A percentile compares a stretch with the other conserved stretches of the same genome.
Conservation (phyloP, 2,888 invertebrate species). For the Limnephilus marmoratus region DNA sequence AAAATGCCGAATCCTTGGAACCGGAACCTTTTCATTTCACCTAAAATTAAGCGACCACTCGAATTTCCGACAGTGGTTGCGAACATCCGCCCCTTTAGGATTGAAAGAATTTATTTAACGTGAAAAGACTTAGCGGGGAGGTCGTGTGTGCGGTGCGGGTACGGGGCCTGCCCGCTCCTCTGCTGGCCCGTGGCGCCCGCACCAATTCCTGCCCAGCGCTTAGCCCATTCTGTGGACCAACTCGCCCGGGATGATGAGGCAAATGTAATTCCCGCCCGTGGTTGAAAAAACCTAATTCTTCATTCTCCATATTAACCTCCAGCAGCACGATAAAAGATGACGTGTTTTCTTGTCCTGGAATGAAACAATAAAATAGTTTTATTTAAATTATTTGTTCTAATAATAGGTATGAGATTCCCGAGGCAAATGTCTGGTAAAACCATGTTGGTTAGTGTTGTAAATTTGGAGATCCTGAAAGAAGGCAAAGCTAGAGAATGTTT, state of each 20-base stretch:
- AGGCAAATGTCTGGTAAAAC: neutral
- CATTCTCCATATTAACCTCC: neutral
- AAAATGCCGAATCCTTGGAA: constrained; percentile 46
- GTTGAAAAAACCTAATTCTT: neutral
- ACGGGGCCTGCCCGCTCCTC: neutral
- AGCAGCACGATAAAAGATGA: neutral
- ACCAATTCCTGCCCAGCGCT: neutral
- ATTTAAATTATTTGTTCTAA: neutral
- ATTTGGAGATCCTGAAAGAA: too few species aligned
- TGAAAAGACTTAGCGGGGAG: constrained; percentile 47
- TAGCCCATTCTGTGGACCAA: neutral
- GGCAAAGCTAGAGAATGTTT: too few species aligned
- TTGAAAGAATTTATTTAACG: constrained; percentile 45
- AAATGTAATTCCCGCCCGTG: constrained; percentile 21
- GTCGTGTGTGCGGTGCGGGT: constrained; percentile 27
- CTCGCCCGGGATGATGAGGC: constrained; percentile 10
- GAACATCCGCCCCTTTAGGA: constrained; percentile 43
- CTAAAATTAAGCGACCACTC: constrained; percentile 57
- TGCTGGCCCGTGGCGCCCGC: neutral
- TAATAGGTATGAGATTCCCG: neutral
- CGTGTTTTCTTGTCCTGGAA: neutral
- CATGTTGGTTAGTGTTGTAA: too few species aligned
- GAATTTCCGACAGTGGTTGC: constrained; percentile 48
- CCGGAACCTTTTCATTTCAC: constrained; percentile 54
- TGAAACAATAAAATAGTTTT: neutral